Base-by-base conservation (phyloP, 1,140 invertebrate genomes). In the Heliconius hewitsoni region DNA sequence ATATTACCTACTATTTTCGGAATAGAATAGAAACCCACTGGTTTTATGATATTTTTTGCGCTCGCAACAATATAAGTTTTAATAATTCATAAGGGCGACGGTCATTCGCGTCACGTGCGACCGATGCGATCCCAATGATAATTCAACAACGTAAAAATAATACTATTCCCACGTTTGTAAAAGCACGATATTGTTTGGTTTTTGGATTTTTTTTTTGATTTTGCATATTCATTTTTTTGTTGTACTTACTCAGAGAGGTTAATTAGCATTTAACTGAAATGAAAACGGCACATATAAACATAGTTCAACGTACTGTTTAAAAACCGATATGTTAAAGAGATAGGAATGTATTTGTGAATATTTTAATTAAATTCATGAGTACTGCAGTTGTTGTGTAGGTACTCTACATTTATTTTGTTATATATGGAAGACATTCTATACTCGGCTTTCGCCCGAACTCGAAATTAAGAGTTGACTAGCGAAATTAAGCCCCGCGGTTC, bases 11-110 rank as follows among this genome's bases (percentile, higher is more conserved):
- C 88, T 91, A 92, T 91, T 93, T 90, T 90, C 88, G 77, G 89
- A 93, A 93, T 92, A 92, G 89, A 93, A 93, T 93, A 92, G 91
- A 90, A 86, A 86, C 82, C 82, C 83, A 66, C 77, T 73, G 80
- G 85, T 86, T 86, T 86, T 85, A 81, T 76, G 78, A 83, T 83
- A 86, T 90, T 91, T 92, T 91, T 91, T 91, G 83, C 83, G 57
- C 52, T 81, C 78, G 85, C 83, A 85, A 93, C 90, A 93, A 91
- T 93, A 93, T 91, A 92, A 90, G 86, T 87, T 86, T 90, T 85
- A 92, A 93, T 93, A 93, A 93, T 93, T 93, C 91, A 93, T 93
- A 93, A 93, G 90, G 79, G 73, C 50, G 76, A 78, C 73, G 84
- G 84, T 87, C 85, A 87, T 86, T 83, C 90, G 83, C 81, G 73